Evolutionary conservation across 1,140 invertebrate species (phyloP).

Genomic region (Trachelipus rathkii): DNA sequence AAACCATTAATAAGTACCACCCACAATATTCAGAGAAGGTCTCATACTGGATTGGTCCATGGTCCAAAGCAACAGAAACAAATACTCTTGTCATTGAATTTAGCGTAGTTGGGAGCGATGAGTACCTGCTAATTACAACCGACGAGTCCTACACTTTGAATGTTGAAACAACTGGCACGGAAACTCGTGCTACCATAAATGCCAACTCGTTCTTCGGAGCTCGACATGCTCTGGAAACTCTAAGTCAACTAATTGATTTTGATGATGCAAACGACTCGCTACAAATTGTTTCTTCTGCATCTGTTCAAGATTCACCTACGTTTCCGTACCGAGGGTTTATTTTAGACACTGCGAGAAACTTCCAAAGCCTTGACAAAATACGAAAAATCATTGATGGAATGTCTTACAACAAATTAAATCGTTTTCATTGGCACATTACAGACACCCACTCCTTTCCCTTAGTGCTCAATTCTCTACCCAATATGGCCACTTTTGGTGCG

Average conservation of each 20-base stretch:
- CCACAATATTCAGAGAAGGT: background rate
- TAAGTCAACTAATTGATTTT: slow-evolving; percentile 63
- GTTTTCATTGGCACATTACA: slow-evolving; percentile 83
- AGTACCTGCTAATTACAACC: background rate
- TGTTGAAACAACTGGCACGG: background rate
- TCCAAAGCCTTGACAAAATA: slow-evolving; percentile 62
- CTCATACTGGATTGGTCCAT: background rate
- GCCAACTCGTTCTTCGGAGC: slow-evolving; percentile 67
- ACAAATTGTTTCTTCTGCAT: slow-evolving; percentile 17
- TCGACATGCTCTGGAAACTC: slow-evolving; percentile 70
- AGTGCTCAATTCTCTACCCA: slow-evolving; percentile 62
- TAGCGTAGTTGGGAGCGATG: background rate
- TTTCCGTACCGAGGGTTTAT: slow-evolving; percentile 34
- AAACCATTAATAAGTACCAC: background rate
- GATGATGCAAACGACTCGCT: slow-evolving; percentile 35
- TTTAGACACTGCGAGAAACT: slow-evolving; percentile 49
- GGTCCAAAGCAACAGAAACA: background rate
- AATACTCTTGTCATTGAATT: background rate
- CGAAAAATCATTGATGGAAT: slow-evolving; percentile 73
- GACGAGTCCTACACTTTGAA: slow-evolving; percentile 20
- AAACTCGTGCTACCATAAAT: slow-evolving; percentile 56
- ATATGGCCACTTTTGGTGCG: slow-evolving; percentile 66
- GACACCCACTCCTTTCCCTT: slow-evolving; percentile 81
- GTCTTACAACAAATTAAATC: slow-evolving; percentile 73
- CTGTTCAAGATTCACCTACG: slow-evolving; percentile 26